Evolutionary conservation across 2,888 invertebrate species (phyloP).

Genomic region (Leucania comma): DNA sequence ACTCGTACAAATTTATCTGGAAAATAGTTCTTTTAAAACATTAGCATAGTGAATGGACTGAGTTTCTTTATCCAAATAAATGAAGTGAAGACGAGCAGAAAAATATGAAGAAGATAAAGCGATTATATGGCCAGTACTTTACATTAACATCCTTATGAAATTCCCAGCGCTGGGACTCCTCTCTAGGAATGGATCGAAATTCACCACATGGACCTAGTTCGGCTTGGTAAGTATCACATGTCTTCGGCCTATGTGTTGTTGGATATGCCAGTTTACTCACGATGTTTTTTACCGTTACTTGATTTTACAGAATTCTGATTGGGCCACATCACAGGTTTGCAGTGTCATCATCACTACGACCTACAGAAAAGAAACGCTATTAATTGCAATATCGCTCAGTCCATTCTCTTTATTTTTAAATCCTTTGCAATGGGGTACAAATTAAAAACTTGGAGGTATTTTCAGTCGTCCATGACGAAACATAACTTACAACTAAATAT

Average conservation of each 20-base stretch:
- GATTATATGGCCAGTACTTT: neutral
- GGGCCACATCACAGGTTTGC: neutral
- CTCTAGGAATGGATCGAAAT: no score
- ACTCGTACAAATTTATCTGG: neutral
- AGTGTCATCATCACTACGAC: neutral
- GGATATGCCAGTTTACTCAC: no score
- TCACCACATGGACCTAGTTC: no score
- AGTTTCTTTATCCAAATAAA: neutral
- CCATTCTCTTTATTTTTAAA: neutral
- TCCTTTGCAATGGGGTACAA: neutral
- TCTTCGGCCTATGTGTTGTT: no score
- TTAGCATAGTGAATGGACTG: neutral
- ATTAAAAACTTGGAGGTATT: slow-evolving; percentile 19
- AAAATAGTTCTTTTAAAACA: neutral
- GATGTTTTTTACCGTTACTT: no score
- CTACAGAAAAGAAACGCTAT: neutral
- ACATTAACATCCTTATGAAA: no score
- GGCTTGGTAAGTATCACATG: no score
- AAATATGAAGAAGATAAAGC: neutral
- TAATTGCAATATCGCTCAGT: neutral
- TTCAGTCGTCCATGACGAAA: slow-evolving; percentile 17
- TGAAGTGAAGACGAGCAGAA: neutral
- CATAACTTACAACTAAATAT: slow-evolving; percentile 20
- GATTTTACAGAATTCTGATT: neutral
- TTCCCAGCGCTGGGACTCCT: no score